phyloP scores from a whole-genome alignment of 2,113 vertebrate genomes.

The Phrynosoma blainvillii region DNA sequence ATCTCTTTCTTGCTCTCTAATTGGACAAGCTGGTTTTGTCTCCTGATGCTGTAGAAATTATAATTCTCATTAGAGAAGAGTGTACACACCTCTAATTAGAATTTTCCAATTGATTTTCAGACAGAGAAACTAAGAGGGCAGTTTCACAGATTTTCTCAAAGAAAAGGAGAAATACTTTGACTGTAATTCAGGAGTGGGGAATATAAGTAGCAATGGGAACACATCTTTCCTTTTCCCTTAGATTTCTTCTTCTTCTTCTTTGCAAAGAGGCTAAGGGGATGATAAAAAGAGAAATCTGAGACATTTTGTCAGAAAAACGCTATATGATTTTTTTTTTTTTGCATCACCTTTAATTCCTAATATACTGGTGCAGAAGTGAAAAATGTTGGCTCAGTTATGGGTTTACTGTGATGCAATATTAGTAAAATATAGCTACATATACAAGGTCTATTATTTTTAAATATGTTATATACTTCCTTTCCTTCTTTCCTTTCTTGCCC shows the following conservation, averaged over 20 bases:
- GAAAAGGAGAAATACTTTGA: neutral
- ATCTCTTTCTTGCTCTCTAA: neutral
- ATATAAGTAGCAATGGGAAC: neutral
- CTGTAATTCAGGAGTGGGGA: neutral
- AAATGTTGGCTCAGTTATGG: neutral
- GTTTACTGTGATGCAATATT: neutral
- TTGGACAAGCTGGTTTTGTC: neutral
- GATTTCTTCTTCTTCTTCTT: neutral
- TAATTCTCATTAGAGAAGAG: neutral
- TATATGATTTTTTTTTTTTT: too few species aligned
- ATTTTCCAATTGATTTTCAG: neutral
- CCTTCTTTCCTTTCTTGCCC: too few species aligned
- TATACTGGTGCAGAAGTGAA: neutral
- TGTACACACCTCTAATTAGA: neutral
- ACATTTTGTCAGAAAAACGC: too few species aligned
- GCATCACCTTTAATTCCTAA: neutral
- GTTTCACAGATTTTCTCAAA: neutral
- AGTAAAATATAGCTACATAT: neutral
- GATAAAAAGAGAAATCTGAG: too few species aligned
- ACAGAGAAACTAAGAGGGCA: neutral
- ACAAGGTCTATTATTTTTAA: too few species aligned
- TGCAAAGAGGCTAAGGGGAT: neutral
- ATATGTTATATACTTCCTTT: too few species aligned
- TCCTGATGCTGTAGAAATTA: neutral
- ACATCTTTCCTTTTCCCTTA: neutral